Evolutionary conservation across 2,797 vertebrate genomes (phyloP).

Genomic region (Botia almorhae): DNA sequence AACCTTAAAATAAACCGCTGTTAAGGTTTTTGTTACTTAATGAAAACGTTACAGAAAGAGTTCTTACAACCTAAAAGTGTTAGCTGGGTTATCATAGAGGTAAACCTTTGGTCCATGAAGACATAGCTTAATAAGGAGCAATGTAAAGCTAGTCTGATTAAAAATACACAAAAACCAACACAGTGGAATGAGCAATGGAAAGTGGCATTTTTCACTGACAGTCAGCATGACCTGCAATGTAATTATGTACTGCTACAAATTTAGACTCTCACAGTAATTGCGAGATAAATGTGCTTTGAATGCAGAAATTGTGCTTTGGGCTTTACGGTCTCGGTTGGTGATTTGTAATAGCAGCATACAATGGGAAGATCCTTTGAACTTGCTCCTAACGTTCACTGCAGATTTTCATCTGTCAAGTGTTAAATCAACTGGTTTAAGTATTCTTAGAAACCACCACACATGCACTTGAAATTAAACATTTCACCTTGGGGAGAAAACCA

Average conservation of each 20-base stretch:
- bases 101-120: background rate
- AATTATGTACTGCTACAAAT: constrained; percentile 22
- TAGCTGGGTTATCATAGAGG: no score
- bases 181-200: background rate
- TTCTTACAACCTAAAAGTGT: no score
- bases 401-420: constrained; percentile 13
- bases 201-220: constrained; percentile 19
- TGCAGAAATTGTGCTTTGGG: constrained; percentile 7
- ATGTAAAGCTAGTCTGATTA: constrained; percentile 11
- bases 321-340: background rate
- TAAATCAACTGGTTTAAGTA: background rate
- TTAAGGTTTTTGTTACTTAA: no score
- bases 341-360: constrained; percentile 5
- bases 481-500: background rate
- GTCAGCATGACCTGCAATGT: constrained; percentile 6
- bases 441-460: background rate
- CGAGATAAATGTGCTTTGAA: constrained; percentile 32
- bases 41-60: no score
- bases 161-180: background rate
- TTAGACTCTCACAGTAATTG: constrained; percentile 15
- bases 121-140: background rate
- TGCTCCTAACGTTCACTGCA: constrained; percentile 6
- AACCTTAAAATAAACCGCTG: no score
- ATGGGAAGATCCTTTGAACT: constrained; percentile 12
- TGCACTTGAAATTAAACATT: background rate